Evolutionary conservation across 2,113 vertebrate genomes (phyloP), one percentile per base, ranked within the genome.

Genomic region (Sturnira hondurensis): DNA sequence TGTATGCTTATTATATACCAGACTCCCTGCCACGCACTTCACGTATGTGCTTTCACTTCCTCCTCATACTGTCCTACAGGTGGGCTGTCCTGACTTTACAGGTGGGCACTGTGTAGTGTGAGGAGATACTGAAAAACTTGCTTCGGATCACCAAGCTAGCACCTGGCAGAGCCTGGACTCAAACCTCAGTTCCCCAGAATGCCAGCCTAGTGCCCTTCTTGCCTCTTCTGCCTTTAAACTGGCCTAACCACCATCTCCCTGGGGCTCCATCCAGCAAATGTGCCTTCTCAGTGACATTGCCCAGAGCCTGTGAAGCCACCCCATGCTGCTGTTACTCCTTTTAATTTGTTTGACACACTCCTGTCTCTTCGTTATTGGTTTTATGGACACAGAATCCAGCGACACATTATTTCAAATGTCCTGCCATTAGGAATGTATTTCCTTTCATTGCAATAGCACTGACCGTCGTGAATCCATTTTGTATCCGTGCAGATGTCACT

Each of bases 371-470:
- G 89, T 97, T 95, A 96, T 95, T 93, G 38, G 95, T 97, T 98
- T 97, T 97, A 96, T 89, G 96, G 96, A 92, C 92, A 93, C 70
- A 67, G 85, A 96, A 97, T 96, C 85, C 91, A 97, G 92, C 89
- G 97, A 38, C 94, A 93, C 88, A 89, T 97, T 98, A 95, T 93
- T 96, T 98, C 96, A 98, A 98, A 97, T 87, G 84, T 88, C 89
- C 96, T 98, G 68, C 89, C 87, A 93, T 97, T 98, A 97, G 78
- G 92, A 97, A 96, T 97, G 77, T 89, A 97, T 97, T 98, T 98
- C 90, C 95, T 96, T 95, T 98, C 93, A 41, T 97, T 97, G 91
- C 96, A 98, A 96, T 96, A 97, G 93, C 13, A 19, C 77, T 80
- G 83, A 81, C 96, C 89, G 86, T 74, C 95, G 97, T 93, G 92